These are phyloP conservation scores for Drosophila falleni DNA, from an alignment of 2,888 invertebrate species.

Conservation along the genomic window DNA sequence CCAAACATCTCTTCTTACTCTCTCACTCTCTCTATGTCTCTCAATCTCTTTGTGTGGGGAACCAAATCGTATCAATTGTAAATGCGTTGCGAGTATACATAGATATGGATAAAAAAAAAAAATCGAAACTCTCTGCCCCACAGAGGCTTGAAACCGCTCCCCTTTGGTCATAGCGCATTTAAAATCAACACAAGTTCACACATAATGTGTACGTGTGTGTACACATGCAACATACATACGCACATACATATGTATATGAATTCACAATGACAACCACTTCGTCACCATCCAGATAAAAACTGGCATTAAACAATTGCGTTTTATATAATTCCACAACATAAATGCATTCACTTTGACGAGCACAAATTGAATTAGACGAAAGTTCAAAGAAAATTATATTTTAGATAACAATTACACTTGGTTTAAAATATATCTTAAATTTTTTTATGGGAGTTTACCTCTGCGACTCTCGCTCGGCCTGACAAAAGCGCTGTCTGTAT, in stretches of 20 bases:
- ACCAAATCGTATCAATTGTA: conserved; percentile 58
- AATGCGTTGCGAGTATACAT: conserved; percentile 71
- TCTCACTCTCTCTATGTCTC: conserved; percentile 34
- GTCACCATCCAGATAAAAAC: conserved; percentile 76
- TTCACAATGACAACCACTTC: conserved; percentile 79
- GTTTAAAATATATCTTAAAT: conserved; percentile 32
- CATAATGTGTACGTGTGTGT: conserved; percentile 30
- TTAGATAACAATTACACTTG: conserved; percentile 60
- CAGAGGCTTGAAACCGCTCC: conserved; percentile 59
- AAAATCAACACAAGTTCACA: conserved; percentile 70
- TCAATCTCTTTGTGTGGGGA: conserved; percentile 24
- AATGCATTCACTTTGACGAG: conserved; percentile 40
- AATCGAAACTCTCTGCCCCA: conserved; percentile 72
- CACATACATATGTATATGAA: conserved; percentile 50
- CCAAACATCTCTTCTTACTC: conserved; percentile 27
- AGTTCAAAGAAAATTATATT: conserved; percentile 31
- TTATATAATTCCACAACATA: conserved; percentile 69
- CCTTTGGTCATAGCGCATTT: conserved; percentile 47
- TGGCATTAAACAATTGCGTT: conserved; percentile 68
- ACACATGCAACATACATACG: conserved; percentile 33
- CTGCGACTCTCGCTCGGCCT: conserved; percentile 57
- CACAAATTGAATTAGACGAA: conserved; percentile 53
- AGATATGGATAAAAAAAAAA: conserved; percentile 69
- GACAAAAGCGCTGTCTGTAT: conserved; percentile 27
- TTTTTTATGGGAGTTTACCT: conserved; percentile 76